These are phyloP conservation scores for Falcunculus frontatus DNA, from an alignment of 2,113 vertebrate species.

Conservation along the genomic window DNA sequence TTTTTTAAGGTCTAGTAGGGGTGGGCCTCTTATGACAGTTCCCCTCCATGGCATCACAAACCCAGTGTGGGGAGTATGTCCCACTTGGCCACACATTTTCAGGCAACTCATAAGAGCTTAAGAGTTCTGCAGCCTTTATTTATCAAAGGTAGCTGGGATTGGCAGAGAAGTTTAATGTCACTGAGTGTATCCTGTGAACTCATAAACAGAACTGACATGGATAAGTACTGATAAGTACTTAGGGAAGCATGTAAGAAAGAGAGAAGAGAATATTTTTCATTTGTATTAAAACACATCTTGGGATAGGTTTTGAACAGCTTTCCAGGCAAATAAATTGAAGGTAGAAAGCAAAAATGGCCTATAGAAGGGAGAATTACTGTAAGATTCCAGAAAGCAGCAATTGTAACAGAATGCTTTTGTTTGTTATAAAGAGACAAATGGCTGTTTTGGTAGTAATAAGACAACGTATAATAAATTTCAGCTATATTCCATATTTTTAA, in stretches of 20 bases:
- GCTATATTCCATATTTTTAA: not conserved
- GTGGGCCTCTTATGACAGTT: not conserved
- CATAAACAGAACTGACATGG: not conserved
- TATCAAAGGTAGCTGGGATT: not conserved
- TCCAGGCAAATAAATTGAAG: constrained; percentile 7
- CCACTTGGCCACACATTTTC: not conserved
- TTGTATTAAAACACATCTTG: not conserved
- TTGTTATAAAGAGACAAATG: not conserved
- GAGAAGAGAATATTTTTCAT: not conserved
- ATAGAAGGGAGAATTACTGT: not conserved
- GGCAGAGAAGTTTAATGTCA: not conserved
- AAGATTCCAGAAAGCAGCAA: not conserved
- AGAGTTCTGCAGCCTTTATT: not conserved
- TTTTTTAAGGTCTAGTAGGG: not conserved
- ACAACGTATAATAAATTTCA: not conserved
- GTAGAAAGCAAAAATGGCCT: not conserved
- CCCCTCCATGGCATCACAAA: not conserved
- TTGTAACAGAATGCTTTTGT: not conserved
- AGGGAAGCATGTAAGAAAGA: not conserved
- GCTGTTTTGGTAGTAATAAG: not conserved
- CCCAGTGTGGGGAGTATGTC: not conserved
- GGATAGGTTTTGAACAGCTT: constrained; percentile 2
- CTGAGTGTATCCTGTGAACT: not conserved
- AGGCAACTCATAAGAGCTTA: not conserved
- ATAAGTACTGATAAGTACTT: not conserved